phyloP scores from a whole-genome alignment of 2,113 vertebrate species.

The Equus quagga region DNA sequence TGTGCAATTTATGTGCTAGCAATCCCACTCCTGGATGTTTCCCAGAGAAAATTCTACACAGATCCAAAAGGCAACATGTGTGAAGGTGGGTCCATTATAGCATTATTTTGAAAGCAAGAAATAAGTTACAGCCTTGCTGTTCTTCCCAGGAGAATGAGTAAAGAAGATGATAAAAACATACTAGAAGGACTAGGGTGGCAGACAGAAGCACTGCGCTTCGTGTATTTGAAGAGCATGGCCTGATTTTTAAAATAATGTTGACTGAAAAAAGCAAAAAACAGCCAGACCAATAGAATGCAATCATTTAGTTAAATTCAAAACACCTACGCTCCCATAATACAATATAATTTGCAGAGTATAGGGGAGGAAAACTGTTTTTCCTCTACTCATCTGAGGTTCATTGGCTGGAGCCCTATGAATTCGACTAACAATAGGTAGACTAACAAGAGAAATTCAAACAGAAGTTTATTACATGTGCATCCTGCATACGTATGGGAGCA shows the following conservation, averaged over 20 bases:
- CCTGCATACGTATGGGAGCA: neutral
- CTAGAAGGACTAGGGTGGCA: neutral
- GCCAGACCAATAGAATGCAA: neutral
- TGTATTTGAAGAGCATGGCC: neutral
- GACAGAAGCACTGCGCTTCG: neutral
- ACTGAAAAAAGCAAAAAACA: neutral
- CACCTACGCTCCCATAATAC: neutral
- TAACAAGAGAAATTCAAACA: neutral
- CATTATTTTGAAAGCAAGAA: neutral
- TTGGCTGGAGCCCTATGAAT: neutral
- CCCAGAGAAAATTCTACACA: neutral
- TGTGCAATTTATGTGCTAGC: no score
- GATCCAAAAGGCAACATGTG: neutral
- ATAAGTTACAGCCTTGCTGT: neutral
- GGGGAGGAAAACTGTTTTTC: neutral
- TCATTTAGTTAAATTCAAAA: neutral
- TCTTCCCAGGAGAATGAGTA: neutral
- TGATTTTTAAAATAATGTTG: neutral
- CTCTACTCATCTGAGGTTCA: neutral
- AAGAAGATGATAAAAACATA: no score
- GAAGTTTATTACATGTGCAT: neutral
- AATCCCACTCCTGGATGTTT: neutral
- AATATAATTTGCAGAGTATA: neutral
- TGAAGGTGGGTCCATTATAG: neutral
- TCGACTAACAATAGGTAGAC: neutral